phyloP scores from a whole-genome alignment of 35 echinoderm and acorn worm genomes.

The Hemicentrotus pulcherrimus region DNA sequence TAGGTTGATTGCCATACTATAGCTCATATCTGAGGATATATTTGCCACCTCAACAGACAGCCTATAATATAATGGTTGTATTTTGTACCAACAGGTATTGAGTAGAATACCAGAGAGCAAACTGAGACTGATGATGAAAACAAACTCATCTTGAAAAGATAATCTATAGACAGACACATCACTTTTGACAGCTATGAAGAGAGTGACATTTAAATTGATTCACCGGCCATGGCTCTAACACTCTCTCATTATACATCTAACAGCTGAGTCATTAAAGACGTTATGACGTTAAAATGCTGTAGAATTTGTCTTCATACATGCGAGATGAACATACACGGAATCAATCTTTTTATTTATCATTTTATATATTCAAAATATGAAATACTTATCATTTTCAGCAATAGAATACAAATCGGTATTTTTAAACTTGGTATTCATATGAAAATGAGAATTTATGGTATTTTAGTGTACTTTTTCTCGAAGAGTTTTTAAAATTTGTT shows the following conservation, averaged over 20 bases:
- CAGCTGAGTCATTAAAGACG: not conserved
- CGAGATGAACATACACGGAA: too few species aligned
- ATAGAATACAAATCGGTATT: too few species aligned
- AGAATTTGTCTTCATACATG: too few species aligned
- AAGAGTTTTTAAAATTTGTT: too few species aligned
- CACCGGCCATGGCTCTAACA: not conserved
- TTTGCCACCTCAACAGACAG: not conserved
- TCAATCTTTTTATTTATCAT: too few species aligned
- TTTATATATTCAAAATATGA: too few species aligned
- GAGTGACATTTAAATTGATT: not conserved
- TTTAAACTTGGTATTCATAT: too few species aligned
- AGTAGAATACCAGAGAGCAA: not conserved
- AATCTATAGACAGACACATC: not conserved
- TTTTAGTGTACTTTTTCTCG: too few species aligned
- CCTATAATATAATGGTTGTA: not conserved
- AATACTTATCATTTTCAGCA: too few species aligned
- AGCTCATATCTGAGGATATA: too few species aligned
- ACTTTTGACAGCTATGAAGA: not conserved
- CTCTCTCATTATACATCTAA: not conserved
- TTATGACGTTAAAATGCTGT: too few species aligned
- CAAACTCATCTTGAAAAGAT: not conserved
- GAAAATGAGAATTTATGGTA: too few species aligned
- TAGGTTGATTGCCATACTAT: not conserved
- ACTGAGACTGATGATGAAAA: not conserved
- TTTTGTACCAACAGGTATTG: not conserved